phyloP scores from a whole-genome alignment of 1,140 invertebrate species.

The Hormaphis cornu region DNA sequence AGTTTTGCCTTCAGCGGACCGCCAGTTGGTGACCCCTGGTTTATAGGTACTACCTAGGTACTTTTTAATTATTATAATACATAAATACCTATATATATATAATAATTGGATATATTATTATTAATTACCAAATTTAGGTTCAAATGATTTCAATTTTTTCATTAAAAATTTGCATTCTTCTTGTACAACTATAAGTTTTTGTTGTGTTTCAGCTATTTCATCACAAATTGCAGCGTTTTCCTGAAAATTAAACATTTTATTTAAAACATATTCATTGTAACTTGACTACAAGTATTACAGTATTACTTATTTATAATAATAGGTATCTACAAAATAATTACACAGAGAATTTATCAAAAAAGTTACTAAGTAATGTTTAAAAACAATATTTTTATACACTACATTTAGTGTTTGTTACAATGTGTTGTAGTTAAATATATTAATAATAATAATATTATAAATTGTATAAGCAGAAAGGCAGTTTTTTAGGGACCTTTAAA shows the following conservation, averaged over 20 bases:
- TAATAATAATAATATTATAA: too few species aligned
- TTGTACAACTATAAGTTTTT: conserved; percentile 60
- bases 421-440: too few species aligned
- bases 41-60: too few species aligned
- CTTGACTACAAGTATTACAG: neutral
- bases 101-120: neutral
- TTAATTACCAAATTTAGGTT: conserved; percentile 45
- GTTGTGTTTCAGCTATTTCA: conserved; percentile 66
- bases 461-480: too few species aligned
- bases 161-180: conserved; percentile 65
- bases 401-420: too few species aligned
- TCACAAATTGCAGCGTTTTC: conserved; percentile 73
- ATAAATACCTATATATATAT: neutral
- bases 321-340: neutral
- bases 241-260: conserved; percentile 44
- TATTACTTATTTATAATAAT: neutral
- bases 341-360: too few species aligned
- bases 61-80: too few species aligned
- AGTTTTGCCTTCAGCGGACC: too few species aligned
- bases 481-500: too few species aligned
- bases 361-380: too few species aligned
- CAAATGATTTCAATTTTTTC: conserved; percentile 55
- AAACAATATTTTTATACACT: too few species aligned
- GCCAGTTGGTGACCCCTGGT: too few species aligned
- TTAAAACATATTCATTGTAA: neutral